phyloP scores from a whole-genome alignment of 2,888 invertebrate species.

The Scelioninae gen. 2 region DNA sequence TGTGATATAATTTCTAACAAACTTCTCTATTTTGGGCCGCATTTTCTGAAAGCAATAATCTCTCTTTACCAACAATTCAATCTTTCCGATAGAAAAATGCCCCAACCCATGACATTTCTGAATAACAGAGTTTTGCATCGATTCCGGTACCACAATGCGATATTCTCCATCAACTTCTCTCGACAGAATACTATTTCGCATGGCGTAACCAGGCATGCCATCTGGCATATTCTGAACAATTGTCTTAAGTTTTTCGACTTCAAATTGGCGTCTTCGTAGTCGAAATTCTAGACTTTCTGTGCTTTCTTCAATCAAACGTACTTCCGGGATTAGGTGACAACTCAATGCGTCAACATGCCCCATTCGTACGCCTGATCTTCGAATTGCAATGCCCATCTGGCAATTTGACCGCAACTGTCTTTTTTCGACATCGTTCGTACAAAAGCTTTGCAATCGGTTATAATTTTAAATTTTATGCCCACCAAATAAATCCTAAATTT shows the following conservation, averaged over 20 bases:
- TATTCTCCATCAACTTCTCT: background rate
- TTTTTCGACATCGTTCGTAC: background rate
- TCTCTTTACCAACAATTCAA: background rate
- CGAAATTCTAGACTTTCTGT: too few species aligned
- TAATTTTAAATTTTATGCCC: background rate
- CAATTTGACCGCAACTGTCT: background rate
- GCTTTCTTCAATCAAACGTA: background rate
- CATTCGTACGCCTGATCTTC: background rate
- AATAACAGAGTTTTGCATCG: background rate
- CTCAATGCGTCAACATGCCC: background rate
- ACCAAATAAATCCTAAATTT: background rate
- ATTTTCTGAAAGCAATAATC: background rate
- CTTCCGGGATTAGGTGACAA: too few species aligned
- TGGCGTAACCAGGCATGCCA: background rate
- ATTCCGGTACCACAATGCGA: background rate
- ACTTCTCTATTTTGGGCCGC: background rate
- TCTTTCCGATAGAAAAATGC: constrained; percentile 3
- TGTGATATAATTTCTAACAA: too few species aligned
- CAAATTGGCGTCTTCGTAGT: background rate
- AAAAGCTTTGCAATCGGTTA: background rate
- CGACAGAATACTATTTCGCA: background rate
- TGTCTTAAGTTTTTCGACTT: background rate
- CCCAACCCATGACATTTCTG: background rate
- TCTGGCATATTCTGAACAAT: background rate
- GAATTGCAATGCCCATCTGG: background rate